Evolutionary conservation across 2,888 invertebrate genomes (phyloP), one percentile per base, ranked within the genome.

Genomic region (Altica lythri): DNA sequence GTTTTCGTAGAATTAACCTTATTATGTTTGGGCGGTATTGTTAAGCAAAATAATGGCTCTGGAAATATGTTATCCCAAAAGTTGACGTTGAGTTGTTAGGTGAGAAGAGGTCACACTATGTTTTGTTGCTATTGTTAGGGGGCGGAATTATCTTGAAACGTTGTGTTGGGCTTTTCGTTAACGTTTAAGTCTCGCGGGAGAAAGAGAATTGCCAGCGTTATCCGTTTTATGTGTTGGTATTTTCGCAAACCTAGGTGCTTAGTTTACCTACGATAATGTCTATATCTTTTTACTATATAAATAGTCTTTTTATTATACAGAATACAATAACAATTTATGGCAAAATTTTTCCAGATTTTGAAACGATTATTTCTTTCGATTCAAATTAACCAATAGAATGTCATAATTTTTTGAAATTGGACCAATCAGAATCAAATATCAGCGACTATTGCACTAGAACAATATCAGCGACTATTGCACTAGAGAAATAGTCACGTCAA

Each of bases 91-190:
- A 58, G 51, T 58, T 58, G 57, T 54, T 55, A 52, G 51, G 54
- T 55, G 52, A 37, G 47, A 54, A 52, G 51, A 55, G 49, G 49
- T 40, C 49, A 42, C 49, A 53, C 52, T 50, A 55, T 50, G 56
- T 57, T 57, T 57, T 47, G 57, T 57, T 50, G 63, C 66, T 63
- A 64, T 68, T 69, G 68, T 67, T 66, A 64, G 56, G 55, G 48
- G 59, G 10, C 34, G 62, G 66, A 67, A 68, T 68, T 68, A 69
- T 67, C 65, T 68, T 61, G 62, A 64, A 68, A 68, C 62, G 62
- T 63, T 53, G 40, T 34, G 34, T 16, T 34, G 54, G 60, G 60
- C 60, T 62, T 62, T 67, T 65, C 61, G 63, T 58, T 66, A 67
- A 68, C 61, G 63, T 58, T 66, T 66, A 68, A 63, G 63, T 68